phyloP scores from a whole-genome alignment of 2,113 vertebrate genomes.

The Ochotona curzoniae region DNA sequence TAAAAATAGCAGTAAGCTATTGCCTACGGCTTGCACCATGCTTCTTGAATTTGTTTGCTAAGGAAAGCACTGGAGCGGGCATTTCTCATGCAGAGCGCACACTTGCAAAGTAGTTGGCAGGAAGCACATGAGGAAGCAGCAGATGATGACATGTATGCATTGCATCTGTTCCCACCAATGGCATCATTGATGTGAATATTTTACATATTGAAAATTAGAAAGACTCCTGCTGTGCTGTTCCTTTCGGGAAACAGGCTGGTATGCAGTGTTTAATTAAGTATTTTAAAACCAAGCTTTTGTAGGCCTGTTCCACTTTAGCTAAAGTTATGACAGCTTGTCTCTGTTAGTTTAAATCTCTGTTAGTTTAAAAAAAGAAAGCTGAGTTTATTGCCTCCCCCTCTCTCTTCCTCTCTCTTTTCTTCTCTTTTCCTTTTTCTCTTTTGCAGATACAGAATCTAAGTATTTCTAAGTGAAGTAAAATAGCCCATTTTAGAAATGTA shows the following conservation, averaged over 20 bases:
- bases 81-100: not conserved
- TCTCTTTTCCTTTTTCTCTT: not conserved
- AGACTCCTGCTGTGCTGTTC: slow-evolving; percentile 27
- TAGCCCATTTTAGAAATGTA: not conserved
- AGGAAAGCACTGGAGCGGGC: slow-evolving; percentile 15
- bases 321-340: slow-evolving; percentile 74
- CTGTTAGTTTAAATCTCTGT: slow-evolving; percentile 58
- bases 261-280: slow-evolving; percentile 69
- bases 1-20: slow-evolving; percentile 31
- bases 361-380: slow-evolving; percentile 62
- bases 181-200: slow-evolving; percentile 34
- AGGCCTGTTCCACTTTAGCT: slow-evolving; percentile 71
- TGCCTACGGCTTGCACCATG: slow-evolving; percentile 39
- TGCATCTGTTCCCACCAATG: slow-evolving; percentile 46
- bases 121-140: not conserved
- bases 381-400: slow-evolving; percentile 31
- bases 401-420: not conserved
- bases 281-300: slow-evolving; percentile 66
- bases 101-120: slow-evolving; percentile 50
- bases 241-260: slow-evolving; percentile 60
- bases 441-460: slow-evolving; percentile 37
- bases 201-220: slow-evolving; percentile 60
- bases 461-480: slow-evolving; percentile 62
- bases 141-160: not conserved
- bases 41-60: slow-evolving; percentile 45